A percentile compares a stretch with the other conserved stretches of the same genome.
phyloP scores from a whole-genome alignment of 2,888 invertebrate genomes.

The Ornithoptera alexandrae region DNA sequence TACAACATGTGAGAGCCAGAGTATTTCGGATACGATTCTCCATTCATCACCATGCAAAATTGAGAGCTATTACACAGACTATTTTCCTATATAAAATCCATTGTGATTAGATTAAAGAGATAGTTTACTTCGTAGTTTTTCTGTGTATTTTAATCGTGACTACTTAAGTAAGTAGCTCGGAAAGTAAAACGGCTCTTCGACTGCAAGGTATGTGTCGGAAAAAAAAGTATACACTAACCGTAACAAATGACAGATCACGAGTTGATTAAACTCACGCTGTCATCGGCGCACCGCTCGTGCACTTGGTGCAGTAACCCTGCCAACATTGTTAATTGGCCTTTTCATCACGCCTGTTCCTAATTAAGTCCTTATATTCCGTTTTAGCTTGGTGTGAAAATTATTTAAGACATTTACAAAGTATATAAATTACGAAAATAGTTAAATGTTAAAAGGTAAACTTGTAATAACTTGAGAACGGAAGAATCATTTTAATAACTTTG shows the following conservation, averaged over 20 bases:
- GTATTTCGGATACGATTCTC: too few relatives aligned
- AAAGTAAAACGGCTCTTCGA: conserved; percentile 32
- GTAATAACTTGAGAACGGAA: neutral
- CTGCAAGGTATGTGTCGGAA: conserved; percentile 42
- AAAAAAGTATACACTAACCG: conserved; percentile 47
- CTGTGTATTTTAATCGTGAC: neutral
- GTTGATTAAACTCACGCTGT: conserved; percentile 70
- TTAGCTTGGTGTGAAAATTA: conserved; percentile 24
- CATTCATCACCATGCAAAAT: too few relatives aligned
- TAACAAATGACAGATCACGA: conserved; percentile 69
- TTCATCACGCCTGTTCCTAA: conserved; percentile 69
- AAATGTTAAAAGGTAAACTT: too few relatives aligned
- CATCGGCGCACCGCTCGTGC: conserved; percentile 50
- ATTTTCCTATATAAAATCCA: too few relatives aligned
- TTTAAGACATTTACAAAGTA: conserved; percentile 5
- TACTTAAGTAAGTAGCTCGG: conserved; percentile 1
- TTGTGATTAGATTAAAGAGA: too few relatives aligned
- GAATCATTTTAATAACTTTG: neutral
- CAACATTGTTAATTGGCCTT: conserved; percentile 71
- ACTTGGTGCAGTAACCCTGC: conserved; percentile 45
- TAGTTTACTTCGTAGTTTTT: neutral
- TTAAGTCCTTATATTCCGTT: conserved; percentile 45
- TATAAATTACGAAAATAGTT: neutral
- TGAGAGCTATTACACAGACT: too few relatives aligned
- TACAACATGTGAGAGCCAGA: too few relatives aligned